Percentiles rank a stretch among this genome's conserved stretches.
Conservation (phyloP, 1,140 invertebrate species). For the Melipona quadrifasciata region DNA sequence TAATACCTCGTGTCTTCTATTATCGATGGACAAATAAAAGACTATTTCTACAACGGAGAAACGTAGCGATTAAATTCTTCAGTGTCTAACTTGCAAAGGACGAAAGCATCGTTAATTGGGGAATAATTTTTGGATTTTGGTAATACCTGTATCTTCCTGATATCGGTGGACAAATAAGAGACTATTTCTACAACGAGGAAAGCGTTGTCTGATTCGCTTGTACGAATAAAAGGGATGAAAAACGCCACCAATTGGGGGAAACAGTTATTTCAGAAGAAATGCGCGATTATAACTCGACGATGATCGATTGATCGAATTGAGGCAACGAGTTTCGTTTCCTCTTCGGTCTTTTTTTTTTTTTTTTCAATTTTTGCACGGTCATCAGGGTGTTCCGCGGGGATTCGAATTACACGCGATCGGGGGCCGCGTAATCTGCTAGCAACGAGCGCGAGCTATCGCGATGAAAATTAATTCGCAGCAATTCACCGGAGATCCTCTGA, state of each 20-base stretch:
- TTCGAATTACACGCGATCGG: constrained; percentile 44
- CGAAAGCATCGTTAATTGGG: no score
- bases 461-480: constrained; percentile 51
- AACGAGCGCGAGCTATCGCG: constrained; percentile 32
- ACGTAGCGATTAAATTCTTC: not conserved
- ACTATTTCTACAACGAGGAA: no score
- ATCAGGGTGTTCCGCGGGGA: constrained; percentile 15
- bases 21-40: not conserved
- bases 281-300: not conserved
- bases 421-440: constrained; percentile 31
- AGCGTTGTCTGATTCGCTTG: no score
- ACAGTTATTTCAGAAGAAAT: no score
- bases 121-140: no score
- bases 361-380: constrained; percentile 35
- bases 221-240: no score
- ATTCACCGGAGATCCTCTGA: constrained; percentile 44
- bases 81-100: not conserved
- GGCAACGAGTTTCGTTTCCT: constrained; percentile 5
- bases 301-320: constrained; percentile 1
- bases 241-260: no score
- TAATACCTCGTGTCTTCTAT: no score
- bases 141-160: no score
- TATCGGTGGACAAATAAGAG: no score
- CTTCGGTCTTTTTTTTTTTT: not conserved
- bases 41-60: not conserved